Conservation (phyloP, 2,888 invertebrate genomes). For the Diachrysia chrysitis region DNA sequence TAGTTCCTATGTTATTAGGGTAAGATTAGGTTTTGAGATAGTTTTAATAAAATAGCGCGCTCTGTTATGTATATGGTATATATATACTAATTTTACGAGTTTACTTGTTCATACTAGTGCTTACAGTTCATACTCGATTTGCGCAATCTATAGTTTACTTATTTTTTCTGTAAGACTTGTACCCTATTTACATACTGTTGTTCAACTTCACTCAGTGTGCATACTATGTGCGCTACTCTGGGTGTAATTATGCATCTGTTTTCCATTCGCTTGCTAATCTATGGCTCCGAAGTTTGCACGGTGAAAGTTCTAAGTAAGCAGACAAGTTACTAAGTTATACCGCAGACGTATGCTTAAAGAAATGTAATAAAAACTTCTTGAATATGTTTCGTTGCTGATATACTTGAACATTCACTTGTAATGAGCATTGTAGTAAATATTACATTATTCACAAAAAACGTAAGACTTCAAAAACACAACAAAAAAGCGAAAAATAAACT, state of each 20-base stretch:
- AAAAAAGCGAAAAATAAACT: too few relatives aligned
- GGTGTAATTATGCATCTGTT: not conserved
- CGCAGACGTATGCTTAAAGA: not conserved
- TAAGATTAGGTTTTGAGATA: too few relatives aligned
- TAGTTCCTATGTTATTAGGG: too few relatives aligned
- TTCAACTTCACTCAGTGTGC: not conserved
- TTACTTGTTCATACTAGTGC: too few relatives aligned
- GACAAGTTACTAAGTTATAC: not conserved
- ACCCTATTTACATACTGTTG: not conserved
- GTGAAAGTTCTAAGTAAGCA: not conserved
- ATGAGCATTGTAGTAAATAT: not conserved
- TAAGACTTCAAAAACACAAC: too few relatives aligned
- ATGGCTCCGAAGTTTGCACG: not conserved
- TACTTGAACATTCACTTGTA: not conserved
- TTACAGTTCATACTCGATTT: too few relatives aligned
- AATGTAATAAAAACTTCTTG: constrained; percentile 1
- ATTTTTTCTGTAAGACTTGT: too few relatives aligned
- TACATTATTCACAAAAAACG: too few relatives aligned
- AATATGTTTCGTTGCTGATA: not conserved
- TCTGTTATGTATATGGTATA: too few relatives aligned
- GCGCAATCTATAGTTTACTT: too few relatives aligned
- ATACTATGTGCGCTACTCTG: not conserved
- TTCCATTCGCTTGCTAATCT: constrained; percentile 4
- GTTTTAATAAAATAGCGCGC: too few relatives aligned
- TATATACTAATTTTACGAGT: too few relatives aligned